Conservation (phyloP, 2,797 vertebrate genomes). For the Tympanoctomys barrerae region DNA sequence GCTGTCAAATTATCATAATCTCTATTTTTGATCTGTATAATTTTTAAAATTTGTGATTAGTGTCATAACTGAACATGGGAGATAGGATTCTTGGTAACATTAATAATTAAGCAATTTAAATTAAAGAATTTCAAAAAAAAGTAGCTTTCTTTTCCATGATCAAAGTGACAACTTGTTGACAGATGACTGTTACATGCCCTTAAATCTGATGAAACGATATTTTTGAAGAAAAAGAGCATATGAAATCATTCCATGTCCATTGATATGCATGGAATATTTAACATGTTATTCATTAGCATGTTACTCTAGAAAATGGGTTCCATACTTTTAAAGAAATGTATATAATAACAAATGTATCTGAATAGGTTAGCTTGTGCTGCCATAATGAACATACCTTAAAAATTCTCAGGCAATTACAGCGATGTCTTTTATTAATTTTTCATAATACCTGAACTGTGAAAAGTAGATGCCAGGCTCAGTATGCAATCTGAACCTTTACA, state of each 20-base stretch:
- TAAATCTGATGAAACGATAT: conserved; percentile 83
- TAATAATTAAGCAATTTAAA: conserved; percentile 85
- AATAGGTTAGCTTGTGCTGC: conserved; percentile 35
- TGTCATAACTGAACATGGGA: conserved; percentile 79
- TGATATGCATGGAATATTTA: conserved; percentile 50
- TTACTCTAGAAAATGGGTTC: conserved; percentile 33
- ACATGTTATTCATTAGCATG: conserved; percentile 56
- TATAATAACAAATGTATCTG: conserved; percentile 13
- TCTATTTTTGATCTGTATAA: conserved; percentile 86
- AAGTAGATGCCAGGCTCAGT: neutral
- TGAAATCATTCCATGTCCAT: conserved; percentile 84
- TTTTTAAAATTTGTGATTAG: conserved; percentile 86
- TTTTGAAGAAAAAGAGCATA: conserved; percentile 83
- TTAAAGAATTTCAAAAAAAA: conserved; percentile 85
- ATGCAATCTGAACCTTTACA: neutral
- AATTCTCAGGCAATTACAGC: neutral
- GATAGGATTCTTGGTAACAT: conserved; percentile 84
- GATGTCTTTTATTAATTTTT: neutral
- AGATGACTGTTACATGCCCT: conserved; percentile 86
- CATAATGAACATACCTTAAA: conserved; percentile 19
- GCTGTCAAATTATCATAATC: conserved; percentile 84
- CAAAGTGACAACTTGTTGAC: conserved; percentile 84
- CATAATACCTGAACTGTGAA: neutral
- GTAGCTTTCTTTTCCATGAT: conserved; percentile 86
- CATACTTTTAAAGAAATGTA: conserved; percentile 18